phyloP scores from a whole-genome alignment of 2,797 vertebrate genomes.

The Oryzias sinensis region DNA sequence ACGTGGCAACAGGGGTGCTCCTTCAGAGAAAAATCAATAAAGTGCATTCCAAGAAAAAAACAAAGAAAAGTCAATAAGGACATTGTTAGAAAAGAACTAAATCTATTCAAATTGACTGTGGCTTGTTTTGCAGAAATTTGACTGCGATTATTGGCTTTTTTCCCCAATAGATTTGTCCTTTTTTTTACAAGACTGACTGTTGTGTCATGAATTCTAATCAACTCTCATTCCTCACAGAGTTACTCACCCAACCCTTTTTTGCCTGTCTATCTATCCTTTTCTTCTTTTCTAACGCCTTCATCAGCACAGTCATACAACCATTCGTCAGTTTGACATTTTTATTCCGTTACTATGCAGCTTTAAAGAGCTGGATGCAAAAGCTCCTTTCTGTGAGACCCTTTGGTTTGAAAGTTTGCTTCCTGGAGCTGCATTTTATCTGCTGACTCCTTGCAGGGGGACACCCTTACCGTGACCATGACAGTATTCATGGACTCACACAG shows the following conservation, averaged over 20 bases:
- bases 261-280: neutral
- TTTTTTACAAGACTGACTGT: conserved; percentile 27
- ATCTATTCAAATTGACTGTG: conserved; percentile 33
- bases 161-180: conserved; percentile 26
- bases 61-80: conserved; percentile 28
- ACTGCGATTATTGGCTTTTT: conserved; percentile 18
- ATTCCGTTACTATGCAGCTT: conserved; percentile 35
- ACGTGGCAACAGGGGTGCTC: conserved; percentile 16
- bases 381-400: conserved; percentile 12
- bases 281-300: conserved; percentile 3
- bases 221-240: conserved; percentile 15
- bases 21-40: conserved; percentile 40
- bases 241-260: conserved; percentile 6
- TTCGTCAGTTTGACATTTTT: conserved; percentile 52
- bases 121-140: conserved; percentile 45
- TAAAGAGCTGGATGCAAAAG: conserved; percentile 13
- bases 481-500: conserved; percentile 59
- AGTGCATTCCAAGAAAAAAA: conserved; percentile 46
- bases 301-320: conserved; percentile 13
- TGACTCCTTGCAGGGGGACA: conserved; percentile 33
- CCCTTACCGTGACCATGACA: conserved; percentile 19
- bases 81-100: conserved; percentile 25
- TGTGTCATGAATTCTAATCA: conserved; percentile 50
- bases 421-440: conserved; percentile 22
- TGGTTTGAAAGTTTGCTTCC: conserved; percentile 34